These are phyloP conservation scores for Drosophila birchii DNA, from an alignment of 2,888 invertebrate species.

Conservation along the genomic window DNA sequence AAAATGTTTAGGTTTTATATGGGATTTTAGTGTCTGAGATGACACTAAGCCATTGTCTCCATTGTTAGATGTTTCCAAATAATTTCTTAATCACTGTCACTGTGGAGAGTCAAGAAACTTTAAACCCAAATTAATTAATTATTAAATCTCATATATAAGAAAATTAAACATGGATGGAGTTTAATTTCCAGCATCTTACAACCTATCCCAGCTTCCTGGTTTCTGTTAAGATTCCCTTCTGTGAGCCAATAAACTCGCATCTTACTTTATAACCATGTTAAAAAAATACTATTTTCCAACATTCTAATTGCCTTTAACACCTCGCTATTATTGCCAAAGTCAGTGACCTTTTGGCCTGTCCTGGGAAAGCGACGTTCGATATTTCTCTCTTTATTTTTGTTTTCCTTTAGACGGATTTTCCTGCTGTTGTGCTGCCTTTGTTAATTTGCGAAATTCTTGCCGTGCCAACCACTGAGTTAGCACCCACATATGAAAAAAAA, in stretches of 20 bases:
- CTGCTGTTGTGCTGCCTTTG: conserved; percentile 51
- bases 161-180: background rate
- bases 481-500: conserved; percentile 61
- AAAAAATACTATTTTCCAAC: conserved; percentile 12
- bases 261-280: conserved; percentile 22
- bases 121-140: background rate
- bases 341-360: conserved; percentile 46
- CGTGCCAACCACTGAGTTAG: conserved; percentile 57
- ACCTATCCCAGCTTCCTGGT: background rate
- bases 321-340: conserved; percentile 37
- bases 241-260: conserved; percentile 1
- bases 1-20: conserved; percentile 14
- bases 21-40: conserved; percentile 7
- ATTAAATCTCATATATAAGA: too few species aligned
- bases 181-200: background rate
- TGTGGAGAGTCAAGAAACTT: background rate
- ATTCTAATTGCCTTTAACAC: conserved; percentile 57
- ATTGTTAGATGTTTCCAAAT: conserved; percentile 8
- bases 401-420: conserved; percentile 24
- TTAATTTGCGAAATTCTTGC: conserved; percentile 76
- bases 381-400: conserved; percentile 8
- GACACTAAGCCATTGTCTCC: conserved; percentile 12
- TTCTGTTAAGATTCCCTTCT: background rate
- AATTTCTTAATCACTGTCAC: background rate
- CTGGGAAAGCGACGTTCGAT: conserved; percentile 52